Conservation (phyloP, 30 jellyfish, hydroid and myxozoan genomes). For the Turritopsis rubra region DNA sequence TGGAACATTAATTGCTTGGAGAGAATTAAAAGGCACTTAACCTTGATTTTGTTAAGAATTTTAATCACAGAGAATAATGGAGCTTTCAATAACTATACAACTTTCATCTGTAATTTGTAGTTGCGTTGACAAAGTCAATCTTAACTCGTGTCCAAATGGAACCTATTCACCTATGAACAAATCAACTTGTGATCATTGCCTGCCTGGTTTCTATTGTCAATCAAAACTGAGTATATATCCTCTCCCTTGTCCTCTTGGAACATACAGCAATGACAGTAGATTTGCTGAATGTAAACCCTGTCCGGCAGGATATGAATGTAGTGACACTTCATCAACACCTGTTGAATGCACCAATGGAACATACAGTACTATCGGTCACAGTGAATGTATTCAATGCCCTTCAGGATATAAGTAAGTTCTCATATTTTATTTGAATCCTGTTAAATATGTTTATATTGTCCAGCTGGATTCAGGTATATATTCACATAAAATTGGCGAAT, state of each 20-base stretch:
- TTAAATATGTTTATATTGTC: too few relatives aligned
- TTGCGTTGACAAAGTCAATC: conserved; percentile 12
- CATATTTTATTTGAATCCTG: neutral
- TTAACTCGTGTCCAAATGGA: conserved; percentile 68
- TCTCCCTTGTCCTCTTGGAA: conserved; percentile 80
- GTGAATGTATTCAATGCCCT: conserved; percentile 46
- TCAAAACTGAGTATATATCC: conserved; percentile 54
- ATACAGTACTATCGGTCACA: conserved; percentile 70
- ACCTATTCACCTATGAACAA: conserved; percentile 1
- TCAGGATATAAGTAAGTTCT: neutral
- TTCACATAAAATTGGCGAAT: too few relatives aligned
- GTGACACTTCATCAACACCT: conserved; percentile 57
- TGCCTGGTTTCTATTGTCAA: conserved; percentile 58
- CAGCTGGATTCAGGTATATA: conserved; percentile 15
- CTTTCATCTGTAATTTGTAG: too few relatives aligned
- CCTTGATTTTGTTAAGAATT: too few relatives aligned
- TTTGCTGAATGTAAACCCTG: conserved; percentile 52
- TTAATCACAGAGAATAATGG: too few relatives aligned
- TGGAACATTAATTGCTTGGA: too few relatives aligned
- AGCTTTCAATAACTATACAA: too few relatives aligned
- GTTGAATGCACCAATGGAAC: conserved; percentile 59
- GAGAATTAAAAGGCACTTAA: too few relatives aligned
- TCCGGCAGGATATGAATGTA: conserved; percentile 87
- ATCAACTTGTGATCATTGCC: conserved; percentile 51
- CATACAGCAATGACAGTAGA: conserved; percentile 54